Base-by-base conservation (phyloP, 37 sponge, comb jelly and placozoan genomes). In the Beroe forskalii region DNA sequence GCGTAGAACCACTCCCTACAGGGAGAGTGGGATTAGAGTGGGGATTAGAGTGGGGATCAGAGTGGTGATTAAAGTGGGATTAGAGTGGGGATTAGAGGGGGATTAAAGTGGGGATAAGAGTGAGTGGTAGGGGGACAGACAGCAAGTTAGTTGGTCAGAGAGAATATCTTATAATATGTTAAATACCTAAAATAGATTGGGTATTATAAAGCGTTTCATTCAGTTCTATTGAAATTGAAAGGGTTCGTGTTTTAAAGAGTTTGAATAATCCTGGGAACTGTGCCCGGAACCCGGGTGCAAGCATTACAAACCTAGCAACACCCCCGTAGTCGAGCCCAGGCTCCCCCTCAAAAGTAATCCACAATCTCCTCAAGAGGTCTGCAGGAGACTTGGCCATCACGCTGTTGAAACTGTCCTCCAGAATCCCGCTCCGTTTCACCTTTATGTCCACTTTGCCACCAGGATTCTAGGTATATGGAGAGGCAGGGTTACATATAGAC, bases 1-100 rank as follows among this genome's bases (percentile, higher is more conserved):
- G 96, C 72, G 90, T 92, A 94, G 67, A 98, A 98, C 98, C 98
- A 97, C 76, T 97, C 98, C 64, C 99, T 99, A 67, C 14, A 92
- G 19, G 0, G n/a, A 6, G 76, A 8, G 76, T 8, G 40, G 23
- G 40, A 36, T 8, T n/a, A 27, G 9, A 32, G 37, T 2, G 20
- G 38, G 35, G 6, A 20, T 28, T 89, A 48, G 90, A 72, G 39
- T 6, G 40, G 40, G 22, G 31, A 27, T 28, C 20, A 64, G 60
- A 55, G 60, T 20, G 60, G 17, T 9, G 17, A 17, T 20, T 9
- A 55, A 17, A 55, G 60, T 20, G 38, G 20, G 39, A 67, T 41
- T 23, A 30, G 60, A 0, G 30, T 60, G 27, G n/a, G 39, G 39
- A 61, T 12, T n/a, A n/a, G n/a, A n/a, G n/a, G n/a, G n/a, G n/a